Percentiles rank a stretch among this genome's conserved stretches.
phyloP scores from a whole-genome alignment of 2,113 vertebrate species.

The Pachypanchax playfairii region DNA sequence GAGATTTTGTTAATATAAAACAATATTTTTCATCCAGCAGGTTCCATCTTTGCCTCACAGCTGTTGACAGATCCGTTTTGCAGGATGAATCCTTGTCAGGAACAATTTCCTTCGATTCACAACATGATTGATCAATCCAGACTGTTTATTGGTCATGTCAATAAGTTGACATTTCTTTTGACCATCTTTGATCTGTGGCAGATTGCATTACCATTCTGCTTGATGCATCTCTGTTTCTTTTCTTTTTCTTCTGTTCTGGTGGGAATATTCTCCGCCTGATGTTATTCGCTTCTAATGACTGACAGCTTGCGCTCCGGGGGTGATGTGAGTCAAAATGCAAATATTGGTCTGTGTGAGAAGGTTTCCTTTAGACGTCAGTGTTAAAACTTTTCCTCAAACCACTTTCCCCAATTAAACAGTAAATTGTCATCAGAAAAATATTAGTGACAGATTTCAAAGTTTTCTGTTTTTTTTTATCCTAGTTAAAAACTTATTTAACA shows the following conservation, averaged over 20 bases:
- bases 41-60: background rate
- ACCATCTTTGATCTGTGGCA: background rate
- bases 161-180: background rate
- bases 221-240: too few species aligned
- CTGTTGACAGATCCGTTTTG: conserved; percentile 1
- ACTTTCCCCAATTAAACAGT: too few species aligned
- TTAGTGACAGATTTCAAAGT: background rate
- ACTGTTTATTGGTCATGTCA: background rate
- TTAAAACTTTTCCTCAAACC: too few species aligned
- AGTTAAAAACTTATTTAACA: conserved; percentile 14
- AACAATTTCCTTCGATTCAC: background rate
- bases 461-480: background rate
- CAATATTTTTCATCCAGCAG: conserved; percentile 6
- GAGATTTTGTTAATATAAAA: background rate
- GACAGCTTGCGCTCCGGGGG: too few species aligned
- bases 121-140: conserved; percentile 1
- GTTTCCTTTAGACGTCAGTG: background rate
- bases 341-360: too few species aligned
- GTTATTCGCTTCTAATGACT: too few species aligned
- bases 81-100: background rate
- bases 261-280: too few species aligned
- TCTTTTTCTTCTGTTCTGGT: too few species aligned
- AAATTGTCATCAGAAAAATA: too few species aligned
- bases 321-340: too few species aligned
- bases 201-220: background rate